These are phyloP conservation scores for Heterodera schachtii DNA, from an alignment of 1,140 invertebrate genomes.

Conservation along the genomic window DNA sequence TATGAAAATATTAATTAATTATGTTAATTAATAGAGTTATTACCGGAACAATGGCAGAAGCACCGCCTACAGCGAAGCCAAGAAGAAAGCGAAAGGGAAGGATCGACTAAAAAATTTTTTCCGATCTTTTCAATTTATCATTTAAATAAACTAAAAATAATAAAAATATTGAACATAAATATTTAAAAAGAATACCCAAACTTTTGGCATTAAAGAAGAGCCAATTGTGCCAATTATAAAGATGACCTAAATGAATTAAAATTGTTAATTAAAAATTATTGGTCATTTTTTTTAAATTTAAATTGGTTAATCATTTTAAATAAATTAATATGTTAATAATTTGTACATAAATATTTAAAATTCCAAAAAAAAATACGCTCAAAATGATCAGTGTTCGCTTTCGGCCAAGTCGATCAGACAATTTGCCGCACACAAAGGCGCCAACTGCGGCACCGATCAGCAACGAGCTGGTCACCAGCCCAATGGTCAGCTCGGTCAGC, in stretches of 20 bases:
- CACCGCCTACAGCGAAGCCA: conserved; percentile 25
- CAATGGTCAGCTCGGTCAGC: conserved; percentile 21
- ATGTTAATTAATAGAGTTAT: neutral
- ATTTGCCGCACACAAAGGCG: conserved; percentile 10
- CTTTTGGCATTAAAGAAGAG: conserved; percentile 9
- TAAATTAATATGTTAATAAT: neutral
- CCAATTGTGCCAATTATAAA: conserved; percentile 27
- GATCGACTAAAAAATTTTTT: neutral
- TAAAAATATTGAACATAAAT: neutral
- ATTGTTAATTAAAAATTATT: neutral
- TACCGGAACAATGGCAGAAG: conserved; percentile 25
- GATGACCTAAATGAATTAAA: conserved; percentile 11
- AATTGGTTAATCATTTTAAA: neutral
- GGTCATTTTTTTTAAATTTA: no score
- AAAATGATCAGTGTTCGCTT: conserved; percentile 19
- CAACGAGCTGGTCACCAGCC: conserved; percentile 22
- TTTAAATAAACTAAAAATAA: neutral
- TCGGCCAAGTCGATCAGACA: conserved; percentile 20
- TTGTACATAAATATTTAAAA: no score
- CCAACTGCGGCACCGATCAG: conserved; percentile 28
- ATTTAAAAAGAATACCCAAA: conserved; percentile 9
- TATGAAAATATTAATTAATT: no score
- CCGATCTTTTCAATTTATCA: neutral
- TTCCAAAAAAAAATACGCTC: conserved; percentile 15
- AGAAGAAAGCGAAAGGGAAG: conserved; percentile 22